Conservation (phyloP, 2,113 vertebrate genomes). For the Thunnus thynnus region DNA sequence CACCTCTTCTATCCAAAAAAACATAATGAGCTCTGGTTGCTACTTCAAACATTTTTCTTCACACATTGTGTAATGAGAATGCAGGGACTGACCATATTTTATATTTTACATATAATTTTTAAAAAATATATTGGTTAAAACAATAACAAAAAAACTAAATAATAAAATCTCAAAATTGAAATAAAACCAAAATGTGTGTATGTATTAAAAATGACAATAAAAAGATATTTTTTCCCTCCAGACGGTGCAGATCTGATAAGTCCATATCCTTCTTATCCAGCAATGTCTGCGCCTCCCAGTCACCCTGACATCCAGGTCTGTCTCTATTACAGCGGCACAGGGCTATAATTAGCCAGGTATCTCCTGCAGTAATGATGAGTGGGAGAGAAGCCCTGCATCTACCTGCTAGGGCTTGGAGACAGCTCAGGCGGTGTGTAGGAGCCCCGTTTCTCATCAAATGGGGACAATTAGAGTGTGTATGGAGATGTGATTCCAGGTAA, state of each 20-base stretch:
- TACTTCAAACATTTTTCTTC: constrained; percentile 39
- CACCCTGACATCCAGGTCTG: constrained; percentile 56
- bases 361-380: constrained; percentile 69
- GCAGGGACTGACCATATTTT: constrained; percentile 1
- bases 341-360: constrained; percentile 77
- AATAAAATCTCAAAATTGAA: not conserved
- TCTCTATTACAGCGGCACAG: constrained; percentile 58
- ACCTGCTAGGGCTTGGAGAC: constrained; percentile 53
- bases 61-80: constrained; percentile 21
- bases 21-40: constrained; percentile 18
- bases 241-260: constrained; percentile 1
- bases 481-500: constrained; percentile 65
- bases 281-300: constrained; percentile 44
- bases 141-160: too few relatives aligned
- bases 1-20: constrained; percentile 11
- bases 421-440: constrained; percentile 20
- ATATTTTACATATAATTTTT: not conserved
- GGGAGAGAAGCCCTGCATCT: constrained; percentile 62
- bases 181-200: not conserved
- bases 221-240: not conserved
- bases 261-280: constrained; percentile 22
- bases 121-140: constrained; percentile 1
- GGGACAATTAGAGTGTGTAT: constrained; percentile 70
- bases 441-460: constrained; percentile 61
- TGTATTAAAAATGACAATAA: not conserved